Evolutionary conservation across 1,140 invertebrate genomes (phyloP), one percentile per base, ranked within the genome.

Genomic region (Drosophila ananassae): DNA sequence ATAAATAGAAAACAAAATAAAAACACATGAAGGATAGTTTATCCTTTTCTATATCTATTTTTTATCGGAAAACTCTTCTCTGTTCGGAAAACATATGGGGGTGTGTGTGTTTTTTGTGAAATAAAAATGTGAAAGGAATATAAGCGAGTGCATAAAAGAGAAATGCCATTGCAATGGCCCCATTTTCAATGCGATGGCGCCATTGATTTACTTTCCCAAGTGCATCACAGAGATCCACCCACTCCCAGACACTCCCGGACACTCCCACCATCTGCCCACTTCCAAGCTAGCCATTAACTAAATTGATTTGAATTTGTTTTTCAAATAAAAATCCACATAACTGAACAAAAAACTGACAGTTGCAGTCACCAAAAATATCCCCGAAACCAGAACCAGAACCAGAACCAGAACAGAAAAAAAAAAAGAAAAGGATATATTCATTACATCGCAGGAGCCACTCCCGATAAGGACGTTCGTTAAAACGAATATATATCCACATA

Each of bases 11-110:
- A 9, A 32, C 13, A 55, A n/a, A 39, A 46, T 17, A 9, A 22
- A 28, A 28, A 28, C 7, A 25, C 25, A 25, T 5, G 1, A 6
- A 28, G 57, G 28, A 47, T 64, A 74, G 72, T 74, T 74, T 74
- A 74, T 74, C 71, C 72, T 41, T 39, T 74, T 52, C 59, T 66
- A 66, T 39, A 74, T 74, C 72, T 74, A 58, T 74, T 74, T 74
- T 71, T 64, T 57, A 17, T 17, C 1, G 17, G 17, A 17, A 17
- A 17, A 17, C 17, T 17, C 17, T 17, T 17, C 17, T 17, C 17
- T 17, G 0, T 17, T 17, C 17, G 17, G 17, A 39, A n/a, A 6
- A 12, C 39, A 44, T 44, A 17, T 44, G 5, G 5, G 21, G 22
- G 6, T 44, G 5, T 47, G 9, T 22, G 4, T 41, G 34, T 64